Evolutionary conservation across 1,140 invertebrate genomes (phyloP).

Genomic region (Rhyacophila brunnea): DNA sequence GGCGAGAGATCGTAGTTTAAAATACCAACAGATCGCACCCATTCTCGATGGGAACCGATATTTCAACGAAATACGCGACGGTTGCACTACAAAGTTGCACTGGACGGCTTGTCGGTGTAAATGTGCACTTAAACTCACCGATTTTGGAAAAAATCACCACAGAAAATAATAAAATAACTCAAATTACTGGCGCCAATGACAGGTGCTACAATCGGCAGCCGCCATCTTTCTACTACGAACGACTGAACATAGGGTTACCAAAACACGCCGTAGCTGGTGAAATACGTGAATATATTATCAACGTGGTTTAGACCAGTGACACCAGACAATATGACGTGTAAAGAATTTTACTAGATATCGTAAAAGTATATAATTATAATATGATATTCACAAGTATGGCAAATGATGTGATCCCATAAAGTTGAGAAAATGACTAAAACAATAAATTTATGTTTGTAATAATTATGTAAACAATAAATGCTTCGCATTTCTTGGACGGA

Average conservation of each 20-base stretch:
- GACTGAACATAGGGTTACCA: not conserved
- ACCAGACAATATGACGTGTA: too few species aligned
- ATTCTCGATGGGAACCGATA: not conserved
- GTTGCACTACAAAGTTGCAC: not conserved
- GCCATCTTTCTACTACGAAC: not conserved
- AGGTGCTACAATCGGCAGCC: not conserved
- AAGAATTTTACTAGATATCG: too few species aligned
- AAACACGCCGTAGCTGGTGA: too few species aligned
- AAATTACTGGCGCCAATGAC: constrained; percentile 2
- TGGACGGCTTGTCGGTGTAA: not conserved
- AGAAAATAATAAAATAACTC: not conserved
- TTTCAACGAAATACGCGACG: not conserved
- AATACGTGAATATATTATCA: too few species aligned
- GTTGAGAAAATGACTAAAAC: too few species aligned
- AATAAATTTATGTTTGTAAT: too few species aligned
- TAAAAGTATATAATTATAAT: too few species aligned
- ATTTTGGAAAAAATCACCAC: not conserved
- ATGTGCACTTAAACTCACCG: not conserved
- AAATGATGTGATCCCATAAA: too few species aligned
- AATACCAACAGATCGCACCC: constrained; percentile 1
- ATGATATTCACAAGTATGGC: too few species aligned
- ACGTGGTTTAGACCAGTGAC: too few species aligned
- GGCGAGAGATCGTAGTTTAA: not conserved
- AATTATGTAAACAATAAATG: too few species aligned
- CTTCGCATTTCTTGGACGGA: too few species aligned